Base-by-base conservation (phyloP, 2,888 invertebrate genomes). In the Athalia circularis region DNA sequence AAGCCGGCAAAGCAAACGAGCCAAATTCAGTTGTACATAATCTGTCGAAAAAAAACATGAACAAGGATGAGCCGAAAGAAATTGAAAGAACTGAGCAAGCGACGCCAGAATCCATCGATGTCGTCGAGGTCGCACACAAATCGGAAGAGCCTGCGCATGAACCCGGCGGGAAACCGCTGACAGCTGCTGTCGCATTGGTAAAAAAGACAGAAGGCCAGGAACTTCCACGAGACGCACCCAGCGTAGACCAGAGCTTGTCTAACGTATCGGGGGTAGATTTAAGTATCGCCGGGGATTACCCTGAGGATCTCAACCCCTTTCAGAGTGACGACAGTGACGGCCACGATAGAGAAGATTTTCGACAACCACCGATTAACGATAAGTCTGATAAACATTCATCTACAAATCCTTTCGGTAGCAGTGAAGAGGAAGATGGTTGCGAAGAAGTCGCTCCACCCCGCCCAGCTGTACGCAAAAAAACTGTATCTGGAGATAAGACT, bases 231-330 rank as follows among this genome's bases (percentile, higher is more conserved):
- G 68, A 52, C 57, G 11, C 59, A 3, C 7, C 57, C 47, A 68
- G 54, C 29, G 47, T 79, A 13, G 79, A 79, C 29, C 79, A 67
- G 0, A 82, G 78, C 9, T 54, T 84, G n/a, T 78, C 79, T 9
- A 82, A 79, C 11, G 80, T 80, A 3, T 65, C 78, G 45, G 83
- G 80, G 43, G 80, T 84, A 15, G 83, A 85, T 80, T 67, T 85
- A 70, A 84, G 84, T 77, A 81, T 79, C 29, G 82, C 84, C 67
- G 74, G 81, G 9, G 80, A 85, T 68, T 96, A 97, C 91, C 97
- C 97, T 0, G 94, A 94, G 81, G 93, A 95, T 86, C 91, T 97
- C 81, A 97, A 97, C 92, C 97, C 97, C 5, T 97, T 97, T 91
- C 94, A 93, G 54, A 95, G 94, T 83, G 95, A 95, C 78, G 93